Evolutionary conservation across 2,888 invertebrate genomes (phyloP), one percentile per base, ranked within the genome.

Genomic region (Bruchidius siliquastri): DNA sequence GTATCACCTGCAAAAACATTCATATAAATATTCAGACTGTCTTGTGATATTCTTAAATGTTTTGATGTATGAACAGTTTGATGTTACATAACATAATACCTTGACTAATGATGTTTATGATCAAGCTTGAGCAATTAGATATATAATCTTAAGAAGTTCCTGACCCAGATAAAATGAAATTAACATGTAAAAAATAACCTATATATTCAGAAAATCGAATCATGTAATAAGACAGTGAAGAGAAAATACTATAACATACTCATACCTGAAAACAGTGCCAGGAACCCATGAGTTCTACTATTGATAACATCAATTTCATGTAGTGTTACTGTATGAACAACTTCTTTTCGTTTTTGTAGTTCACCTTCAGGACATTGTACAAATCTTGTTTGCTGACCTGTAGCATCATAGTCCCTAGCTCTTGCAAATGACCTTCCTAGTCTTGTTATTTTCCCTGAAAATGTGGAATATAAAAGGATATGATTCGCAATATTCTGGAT

Each of bases 271-370:
- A 99, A 99, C 0, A 99, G 88, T 0, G 99, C 99, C 22, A 99
- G 87, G 84, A 99, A 99, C 0, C 99, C 99, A 84, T 99, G 98
- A 0, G 98, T 97, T 77, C 99, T 90, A 68, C 97, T 98, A 85
- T 99, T 99, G 84, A 99, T 99, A 4, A 99, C 99, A 85, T 99
- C 99, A 72, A 99, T 97, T 85, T 99, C 99, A 85, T 99, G 99
- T n/a, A 99, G 87, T 0, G 97, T 97, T 0, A 99, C 99, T 0
- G 98, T 99, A 85, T 99, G 99, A 0, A 98, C 97, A 0, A 95
- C 97, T 88, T 99, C 97, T 85, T 98, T 98, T 22, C 99, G 91
- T 84, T 99, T 99, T 88, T 99, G 99, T 13, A 99, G 88, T 86
- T 99, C 99, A 0, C 99, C 99, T 82, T 99, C 98, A 0, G 99